phyloP scores from a whole-genome alignment of 2,113 vertebrate genomes.

The Neogale vison region DNA sequence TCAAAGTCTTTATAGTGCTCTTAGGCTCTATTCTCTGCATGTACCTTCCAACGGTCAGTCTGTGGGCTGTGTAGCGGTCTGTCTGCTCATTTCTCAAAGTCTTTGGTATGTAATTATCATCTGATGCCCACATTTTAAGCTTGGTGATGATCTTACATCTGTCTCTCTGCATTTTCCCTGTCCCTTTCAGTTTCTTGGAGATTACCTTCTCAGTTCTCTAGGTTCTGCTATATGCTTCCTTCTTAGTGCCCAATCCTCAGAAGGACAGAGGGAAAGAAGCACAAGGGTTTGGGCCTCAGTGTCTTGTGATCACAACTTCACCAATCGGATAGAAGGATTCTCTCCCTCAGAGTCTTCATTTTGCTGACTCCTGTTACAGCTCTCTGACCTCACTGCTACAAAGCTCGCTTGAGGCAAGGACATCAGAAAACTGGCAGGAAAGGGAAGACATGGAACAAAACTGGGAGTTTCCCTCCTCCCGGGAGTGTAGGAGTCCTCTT shows the following conservation, averaged over 20 bases:
- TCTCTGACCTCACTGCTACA: background rate
- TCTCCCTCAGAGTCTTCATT: background rate
- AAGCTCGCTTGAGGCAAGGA: background rate
- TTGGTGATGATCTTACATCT: background rate
- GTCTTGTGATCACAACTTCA: background rate
- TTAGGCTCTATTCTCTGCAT: background rate
- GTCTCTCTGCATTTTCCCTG: background rate
- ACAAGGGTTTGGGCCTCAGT: background rate
- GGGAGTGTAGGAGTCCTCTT: background rate
- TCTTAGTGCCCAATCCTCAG: background rate
- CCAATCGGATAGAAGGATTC: background rate
- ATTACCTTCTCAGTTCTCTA: background rate
- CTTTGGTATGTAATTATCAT: background rate
- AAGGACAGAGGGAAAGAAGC: background rate
- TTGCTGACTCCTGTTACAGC: background rate
- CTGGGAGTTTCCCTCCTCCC: background rate
- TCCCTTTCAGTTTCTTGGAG: background rate
- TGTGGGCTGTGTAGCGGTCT: background rate
- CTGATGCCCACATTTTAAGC: background rate
- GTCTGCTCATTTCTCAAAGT: background rate
- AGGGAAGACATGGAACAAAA: background rate
- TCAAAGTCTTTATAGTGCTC: background rate
- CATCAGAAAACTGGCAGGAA: background rate
- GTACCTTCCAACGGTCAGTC: background rate
- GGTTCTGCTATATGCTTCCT: background rate